Base-by-base conservation (phyloP, 2,113 vertebrate species). In the Cephalopterus ornatus region DNA sequence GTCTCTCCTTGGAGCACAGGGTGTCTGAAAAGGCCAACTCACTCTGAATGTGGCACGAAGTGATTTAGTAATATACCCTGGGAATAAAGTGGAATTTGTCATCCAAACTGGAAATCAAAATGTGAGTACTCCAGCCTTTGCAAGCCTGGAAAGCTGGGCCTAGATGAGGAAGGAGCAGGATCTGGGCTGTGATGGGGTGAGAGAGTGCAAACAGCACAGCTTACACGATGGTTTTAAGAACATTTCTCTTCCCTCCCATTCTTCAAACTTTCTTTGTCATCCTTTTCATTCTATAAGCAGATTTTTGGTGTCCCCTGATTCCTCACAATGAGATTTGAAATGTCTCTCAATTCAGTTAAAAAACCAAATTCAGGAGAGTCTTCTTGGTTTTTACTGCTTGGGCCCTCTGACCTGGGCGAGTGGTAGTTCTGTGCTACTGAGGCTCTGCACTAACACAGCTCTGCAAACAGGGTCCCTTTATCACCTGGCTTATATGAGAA, bases 11-110 rank as follows among this genome's bases (percentile, higher is more conserved):
- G 68, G 72, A 94, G 90, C 55, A 0, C 77, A 61, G 84, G 47
- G 46, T 20, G 41, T 61, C 62, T 75, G 89, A n/a, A 96, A 95
- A 97, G 92, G 93, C 92, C 91, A 91, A 22, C 41, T 94, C 83
- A 42, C 58, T 76, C 63, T 37, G 47, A 81, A 68, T 3, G 73
- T 66, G 83, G n/a, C 86, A 61, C 44, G 17, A 33, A 35, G 37
- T 61, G 52, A 95, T 96, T 96, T 92, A 88, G 65, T 89, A 32
- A 58, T 50, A 76, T 3, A 50, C 37, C 53, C 86, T 9, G 1
- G 50, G 70, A 89, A 59, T 46, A 84, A 67, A 63, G 47, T 4
- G 32, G 44, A 68, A 93, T 94, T 88, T 86, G 44, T 94, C 88
- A 89, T 84, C 61, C 2, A 5, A 84, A 52, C 35, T 0, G 0